Evolutionary conservation across 2,888 invertebrate genomes (phyloP).

Genomic region (Glyphotaelius pellucidus): DNA sequence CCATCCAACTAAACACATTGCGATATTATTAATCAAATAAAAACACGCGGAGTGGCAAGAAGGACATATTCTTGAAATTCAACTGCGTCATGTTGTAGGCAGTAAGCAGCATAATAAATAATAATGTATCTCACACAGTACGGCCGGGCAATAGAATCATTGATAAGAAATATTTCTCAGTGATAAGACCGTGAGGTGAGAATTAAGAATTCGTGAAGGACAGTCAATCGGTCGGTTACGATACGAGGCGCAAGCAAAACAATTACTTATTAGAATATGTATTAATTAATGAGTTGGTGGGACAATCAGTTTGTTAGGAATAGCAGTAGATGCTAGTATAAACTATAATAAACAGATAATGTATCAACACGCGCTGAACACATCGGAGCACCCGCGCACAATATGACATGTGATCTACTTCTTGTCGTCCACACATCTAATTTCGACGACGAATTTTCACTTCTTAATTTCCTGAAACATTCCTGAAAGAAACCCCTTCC

Average conservation of each 20-base stretch:
- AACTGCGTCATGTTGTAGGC: slow-evolving; percentile 37
- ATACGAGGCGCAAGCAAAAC: not conserved
- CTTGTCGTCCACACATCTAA: slow-evolving; percentile 40
- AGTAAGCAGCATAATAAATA: slow-evolving; percentile 17
- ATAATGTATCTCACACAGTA: slow-evolving; percentile 13
- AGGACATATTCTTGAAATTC: slow-evolving; percentile 20
- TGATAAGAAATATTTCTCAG: slow-evolving; percentile 39
- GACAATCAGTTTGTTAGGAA: not conserved
- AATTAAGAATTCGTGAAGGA: slow-evolving; percentile 19
- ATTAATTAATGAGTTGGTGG: not conserved
- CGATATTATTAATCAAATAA: slow-evolving; percentile 7
- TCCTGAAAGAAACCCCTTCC: slow-evolving; percentile 19
- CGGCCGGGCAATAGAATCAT: not conserved
- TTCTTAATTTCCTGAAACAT: slow-evolving; percentile 39
- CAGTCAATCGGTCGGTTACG: not conserved
- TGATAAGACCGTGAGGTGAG: slow-evolving; percentile 40
- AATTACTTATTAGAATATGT: not conserved
- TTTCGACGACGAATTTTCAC: slow-evolving; percentile 34
- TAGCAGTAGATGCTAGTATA: slow-evolving; percentile 17
- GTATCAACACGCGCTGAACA: slow-evolving; percentile 45
- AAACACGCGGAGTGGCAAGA: slow-evolving; percentile 25
- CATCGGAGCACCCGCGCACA: slow-evolving; percentile 11
- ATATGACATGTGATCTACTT: slow-evolving; percentile 46
- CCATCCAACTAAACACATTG: not conserved
- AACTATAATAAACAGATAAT: slow-evolving; percentile 42